Conservation (phyloP, 1,140 invertebrate genomes). For the Elysia chlorotica region DNA sequence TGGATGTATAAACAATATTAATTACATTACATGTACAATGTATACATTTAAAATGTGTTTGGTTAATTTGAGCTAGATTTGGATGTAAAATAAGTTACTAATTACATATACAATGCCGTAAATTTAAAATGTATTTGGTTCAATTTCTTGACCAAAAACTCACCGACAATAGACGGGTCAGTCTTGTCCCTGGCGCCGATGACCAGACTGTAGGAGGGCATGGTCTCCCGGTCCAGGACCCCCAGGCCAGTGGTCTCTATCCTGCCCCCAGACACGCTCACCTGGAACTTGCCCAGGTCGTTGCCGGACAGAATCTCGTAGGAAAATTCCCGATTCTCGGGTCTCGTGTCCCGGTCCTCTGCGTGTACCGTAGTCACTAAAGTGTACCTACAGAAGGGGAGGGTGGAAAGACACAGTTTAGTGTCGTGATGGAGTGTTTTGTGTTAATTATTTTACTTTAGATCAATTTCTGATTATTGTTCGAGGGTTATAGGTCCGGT, state of each 20-base stretch:
- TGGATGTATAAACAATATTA: too few relatives aligned
- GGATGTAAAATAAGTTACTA: too few relatives aligned
- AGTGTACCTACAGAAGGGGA: conserved; percentile 2
- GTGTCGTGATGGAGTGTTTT: too few relatives aligned
- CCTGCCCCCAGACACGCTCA: conserved; percentile 75
- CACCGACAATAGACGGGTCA: conserved; percentile 74
- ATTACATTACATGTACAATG: too few relatives aligned
- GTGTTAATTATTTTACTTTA: too few relatives aligned
- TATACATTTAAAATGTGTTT: too few relatives aligned
- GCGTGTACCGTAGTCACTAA: conserved; percentile 62
- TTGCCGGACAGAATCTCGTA: conserved; percentile 90
- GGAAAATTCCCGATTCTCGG: conserved; percentile 89
- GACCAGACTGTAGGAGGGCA: conserved; percentile 77
- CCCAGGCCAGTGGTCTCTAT: conserved; percentile 64
- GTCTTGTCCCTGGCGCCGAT: conserved; percentile 90
- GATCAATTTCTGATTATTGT: too few relatives aligned
- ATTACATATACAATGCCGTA: too few relatives aligned
- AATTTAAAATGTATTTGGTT: too few relatives aligned
- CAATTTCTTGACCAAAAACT: conserved; percentile 3
- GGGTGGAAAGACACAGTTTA: too few relatives aligned
- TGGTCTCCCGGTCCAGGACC: conserved; percentile 81
- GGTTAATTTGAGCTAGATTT: too few relatives aligned
- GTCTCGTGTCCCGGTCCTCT: conserved; percentile 86
- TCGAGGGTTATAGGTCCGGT: too few relatives aligned
- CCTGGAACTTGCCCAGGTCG: conserved; percentile 79